Base-by-base conservation (phyloP, 1,140 invertebrate genomes). In the Caenorhabditis inopinata region DNA sequence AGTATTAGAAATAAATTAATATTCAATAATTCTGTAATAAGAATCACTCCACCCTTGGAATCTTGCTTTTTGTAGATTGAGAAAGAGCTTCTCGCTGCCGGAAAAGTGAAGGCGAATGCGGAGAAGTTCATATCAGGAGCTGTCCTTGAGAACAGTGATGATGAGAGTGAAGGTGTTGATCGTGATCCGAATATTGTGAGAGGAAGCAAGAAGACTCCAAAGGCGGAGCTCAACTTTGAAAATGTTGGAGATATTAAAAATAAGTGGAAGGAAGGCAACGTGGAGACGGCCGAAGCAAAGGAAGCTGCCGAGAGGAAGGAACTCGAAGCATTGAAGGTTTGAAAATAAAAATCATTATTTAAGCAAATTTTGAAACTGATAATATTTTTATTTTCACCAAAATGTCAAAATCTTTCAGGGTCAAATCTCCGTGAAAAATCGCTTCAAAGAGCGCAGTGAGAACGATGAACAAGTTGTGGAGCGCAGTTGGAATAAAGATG, bases 211-310 rank as follows among this genome's bases (percentile, higher is more conserved):
- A 82, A 82, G 35, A 78, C 68, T 21, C 32, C 76, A 23, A 79
- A 80, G 46, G 85, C 78, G 12, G 79, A 83, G 5, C 76, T 85
- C 11, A 47, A 81, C 49, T 83, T 83, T 32, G 77, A 82, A 48
- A 51, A 83, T 42, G 82, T 89, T 21, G 87, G 80, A 74, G 84
- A 87, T 45, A 85, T 88, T 27, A 88, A 89, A 58, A 83, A 87
- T 29, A 89, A 86, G 68, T 88, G 87, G 87, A 85, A 87, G 75
- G 89, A 87, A 7, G 87, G 87, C 62, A 87, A 85, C 14, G 84
- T 88, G 25, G 86, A 88, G 78, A 85, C 78, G 11, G 87, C 87
- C 12, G 84, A 88, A 73, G 73, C 35, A 21, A 79, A 81, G 21
- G 87, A 89, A 51, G 83, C 62, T 5, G 84, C 68, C 1, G 78